These are phyloP conservation scores for Notoglanidium macrostoma DNA, from an alignment of 2,797 vertebrate species.

Conservation along the genomic window DNA sequence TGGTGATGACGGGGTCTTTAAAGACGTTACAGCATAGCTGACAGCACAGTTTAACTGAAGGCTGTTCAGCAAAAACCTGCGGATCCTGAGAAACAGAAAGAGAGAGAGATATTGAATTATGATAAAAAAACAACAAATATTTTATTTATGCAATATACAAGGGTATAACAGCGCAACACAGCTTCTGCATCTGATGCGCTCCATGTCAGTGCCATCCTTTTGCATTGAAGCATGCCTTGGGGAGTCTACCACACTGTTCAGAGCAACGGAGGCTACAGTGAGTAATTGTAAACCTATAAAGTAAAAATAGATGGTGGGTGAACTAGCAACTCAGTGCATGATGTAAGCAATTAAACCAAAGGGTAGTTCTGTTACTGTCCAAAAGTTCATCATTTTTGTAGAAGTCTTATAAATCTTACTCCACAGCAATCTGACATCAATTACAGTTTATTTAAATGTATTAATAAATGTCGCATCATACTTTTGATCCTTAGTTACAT, in stretches of 20 bases:
- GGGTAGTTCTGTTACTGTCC: background rate
- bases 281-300: background rate
- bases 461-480: background rate
- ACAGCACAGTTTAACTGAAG: conserved; percentile 95
- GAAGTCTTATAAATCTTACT: background rate
- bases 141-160: background rate
- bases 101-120: background rate
- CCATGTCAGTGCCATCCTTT: background rate
- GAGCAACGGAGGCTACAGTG: background rate
- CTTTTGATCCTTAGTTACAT: background rate
- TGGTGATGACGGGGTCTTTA: conserved; percentile 98
- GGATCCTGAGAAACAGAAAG: conserved; percentile 80
- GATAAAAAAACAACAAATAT: background rate
- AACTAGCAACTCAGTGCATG: background rate
- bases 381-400: background rate
- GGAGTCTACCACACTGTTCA: background rate
- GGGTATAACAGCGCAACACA: background rate
- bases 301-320: background rate
- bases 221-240: background rate
- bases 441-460: background rate
- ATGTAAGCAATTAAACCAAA: background rate
- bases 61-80: conserved; percentile 95
- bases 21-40: conserved; percentile 96
- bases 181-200: background rate
- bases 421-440: background rate